These are phyloP conservation scores for Branchinecta lynchi DNA, from an alignment of 1,140 invertebrate genomes.

Conservation along the genomic window DNA sequence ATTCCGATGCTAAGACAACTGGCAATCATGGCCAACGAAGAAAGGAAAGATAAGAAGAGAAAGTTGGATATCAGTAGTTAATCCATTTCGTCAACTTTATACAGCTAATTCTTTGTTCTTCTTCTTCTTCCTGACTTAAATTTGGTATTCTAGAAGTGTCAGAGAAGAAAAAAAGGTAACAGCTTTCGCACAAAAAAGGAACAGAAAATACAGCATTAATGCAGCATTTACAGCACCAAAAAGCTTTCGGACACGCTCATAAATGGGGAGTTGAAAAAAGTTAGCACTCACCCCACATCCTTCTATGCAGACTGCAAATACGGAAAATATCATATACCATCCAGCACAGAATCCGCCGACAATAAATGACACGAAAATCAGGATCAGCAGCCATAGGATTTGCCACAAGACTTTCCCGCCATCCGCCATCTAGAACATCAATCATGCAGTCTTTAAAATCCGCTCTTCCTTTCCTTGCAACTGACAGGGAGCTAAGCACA, in stretches of 20 bases:
- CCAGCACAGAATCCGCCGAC: constrained; percentile 53
- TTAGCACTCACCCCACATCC: constrained; percentile 36
- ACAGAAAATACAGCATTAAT: no score
- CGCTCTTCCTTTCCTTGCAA: no score
- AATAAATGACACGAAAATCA: constrained; percentile 55
- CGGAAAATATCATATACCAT: constrained; percentile 52
- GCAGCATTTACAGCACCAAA: background rate
- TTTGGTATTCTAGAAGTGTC: no score
- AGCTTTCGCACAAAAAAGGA: no score
- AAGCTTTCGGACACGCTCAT: background rate
- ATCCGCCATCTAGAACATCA: constrained; percentile 18
- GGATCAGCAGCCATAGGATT: constrained; percentile 57
- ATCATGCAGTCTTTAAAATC: no score
- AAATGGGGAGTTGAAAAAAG: background rate
- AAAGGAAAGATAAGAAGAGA: constrained; percentile 7
- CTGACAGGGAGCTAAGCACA: no score
- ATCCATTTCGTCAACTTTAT: background rate
- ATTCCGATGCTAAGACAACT: no score
- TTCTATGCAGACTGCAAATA: constrained; percentile 51
- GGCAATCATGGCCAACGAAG: no score
- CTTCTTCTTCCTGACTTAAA: no score
- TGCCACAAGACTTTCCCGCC: constrained; percentile 39
- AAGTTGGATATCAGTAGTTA: background rate
- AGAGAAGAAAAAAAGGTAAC: no score
- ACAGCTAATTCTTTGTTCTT: no score